These are phyloP conservation scores for Myrmecophaga tridactyla DNA, from an alignment of 2,113 vertebrate species.

Conservation along the genomic window DNA sequence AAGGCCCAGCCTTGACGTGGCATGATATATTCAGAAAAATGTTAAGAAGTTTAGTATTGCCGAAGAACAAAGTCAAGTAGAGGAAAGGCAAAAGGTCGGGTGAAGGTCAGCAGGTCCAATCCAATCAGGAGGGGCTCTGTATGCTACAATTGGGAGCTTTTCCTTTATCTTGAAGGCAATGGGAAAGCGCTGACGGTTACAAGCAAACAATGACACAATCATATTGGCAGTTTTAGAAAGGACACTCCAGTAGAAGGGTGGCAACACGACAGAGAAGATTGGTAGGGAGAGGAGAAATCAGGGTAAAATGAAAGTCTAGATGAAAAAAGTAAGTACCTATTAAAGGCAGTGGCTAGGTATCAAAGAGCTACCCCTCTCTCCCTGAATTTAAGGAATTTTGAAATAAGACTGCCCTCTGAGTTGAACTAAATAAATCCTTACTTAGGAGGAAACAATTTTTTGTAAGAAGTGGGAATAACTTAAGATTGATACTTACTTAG, in stretches of 20 bases:
- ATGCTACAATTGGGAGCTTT: accelerated
- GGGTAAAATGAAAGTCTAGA: background rate
- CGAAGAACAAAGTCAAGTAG: background rate
- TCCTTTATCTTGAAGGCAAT: background rate
- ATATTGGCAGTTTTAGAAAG: background rate
- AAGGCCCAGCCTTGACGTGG: background rate
- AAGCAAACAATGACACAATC: background rate
- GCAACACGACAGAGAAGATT: background rate
- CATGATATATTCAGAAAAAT: background rate
- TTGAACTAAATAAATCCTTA: background rate
- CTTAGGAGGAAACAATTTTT: background rate
- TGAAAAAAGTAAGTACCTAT: background rate
- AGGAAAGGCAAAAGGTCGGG: background rate
- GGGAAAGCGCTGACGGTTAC: background rate
- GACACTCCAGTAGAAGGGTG: too few species aligned
- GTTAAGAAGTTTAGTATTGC: too few species aligned
- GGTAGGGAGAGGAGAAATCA: background rate
- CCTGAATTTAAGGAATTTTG: background rate
- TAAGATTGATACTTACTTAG: background rate
- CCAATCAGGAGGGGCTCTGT: background rate
- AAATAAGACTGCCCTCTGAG: background rate
- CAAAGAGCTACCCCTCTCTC: background rate
- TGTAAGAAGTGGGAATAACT: background rate
- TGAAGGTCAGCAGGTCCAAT: background rate
- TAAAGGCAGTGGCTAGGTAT: background rate